A percentile compares a stretch with the other conserved stretches of the same genome.
phyloP scores from a whole-genome alignment of 1,140 invertebrate genomes.

The Tenebrio molitor region DNA sequence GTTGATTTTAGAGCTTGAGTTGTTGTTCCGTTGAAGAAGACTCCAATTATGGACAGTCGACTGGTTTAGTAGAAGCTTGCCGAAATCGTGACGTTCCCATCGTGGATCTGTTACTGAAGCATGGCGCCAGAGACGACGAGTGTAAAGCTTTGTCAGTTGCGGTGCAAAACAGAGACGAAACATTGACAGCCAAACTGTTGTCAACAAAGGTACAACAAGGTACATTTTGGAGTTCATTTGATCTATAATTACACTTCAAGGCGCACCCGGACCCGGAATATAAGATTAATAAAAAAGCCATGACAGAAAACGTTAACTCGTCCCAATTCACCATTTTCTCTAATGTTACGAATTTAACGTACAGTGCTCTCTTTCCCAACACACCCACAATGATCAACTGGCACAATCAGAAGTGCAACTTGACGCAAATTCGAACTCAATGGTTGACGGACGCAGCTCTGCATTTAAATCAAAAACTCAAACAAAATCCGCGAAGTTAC shows the following conservation, averaged over 20 bases:
- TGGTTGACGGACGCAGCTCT: constrained; percentile 90
- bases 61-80: constrained; percentile 82
- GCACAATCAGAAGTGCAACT: constrained; percentile 85
- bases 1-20: constrained; percentile 58
- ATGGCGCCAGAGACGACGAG: constrained; percentile 91
- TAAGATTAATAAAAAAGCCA: constrained; percentile 88
- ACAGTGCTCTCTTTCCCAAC: constrained; percentile 86
- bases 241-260: too few species aligned
- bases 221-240: too few species aligned
- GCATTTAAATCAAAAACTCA: constrained; percentile 87
- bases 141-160: constrained; percentile 84
- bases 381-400: constrained; percentile 94
- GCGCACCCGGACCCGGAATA: constrained; percentile 88
- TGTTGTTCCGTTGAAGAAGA: constrained; percentile 64
- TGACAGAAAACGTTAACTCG: constrained; percentile 76
- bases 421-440: constrained; percentile 78
- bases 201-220: too few species aligned
- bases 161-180: constrained; percentile 78
- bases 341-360: constrained; percentile 78
- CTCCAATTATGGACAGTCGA: constrained; percentile 69
- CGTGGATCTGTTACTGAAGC: constrained; percentile 81
- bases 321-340: constrained; percentile 71
- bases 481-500: constrained; percentile 77
- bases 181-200: constrained; percentile 80
- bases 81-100: constrained; percentile 75